phyloP scores from a whole-genome alignment of 2,797 vertebrate species.

The Sciurus vulgaris region DNA sequence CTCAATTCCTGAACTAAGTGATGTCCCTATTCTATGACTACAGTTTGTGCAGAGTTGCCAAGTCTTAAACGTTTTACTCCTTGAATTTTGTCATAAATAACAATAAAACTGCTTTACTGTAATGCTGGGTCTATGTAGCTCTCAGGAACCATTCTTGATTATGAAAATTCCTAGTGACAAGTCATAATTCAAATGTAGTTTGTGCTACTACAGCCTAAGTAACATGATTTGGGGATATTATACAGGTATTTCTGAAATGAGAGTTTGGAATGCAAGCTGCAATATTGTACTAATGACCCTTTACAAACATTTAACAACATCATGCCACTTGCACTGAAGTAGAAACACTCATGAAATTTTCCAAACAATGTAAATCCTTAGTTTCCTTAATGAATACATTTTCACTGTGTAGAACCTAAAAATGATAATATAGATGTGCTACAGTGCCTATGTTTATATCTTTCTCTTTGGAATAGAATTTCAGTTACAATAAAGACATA shows the following conservation, averaged over 20 bases:
- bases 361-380: neutral
- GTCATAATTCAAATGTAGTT: conserved; percentile 33
- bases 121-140: neutral
- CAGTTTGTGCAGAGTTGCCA: neutral
- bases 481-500: conserved; percentile 71
- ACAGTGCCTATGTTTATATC: conserved; percentile 7
- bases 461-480: conserved; percentile 75
- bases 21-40: neutral
- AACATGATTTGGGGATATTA: neutral
- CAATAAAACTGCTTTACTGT: conserved; percentile 45
- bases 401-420: conserved; percentile 3
- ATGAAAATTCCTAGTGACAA: conserved; percentile 17
- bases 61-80: neutral
- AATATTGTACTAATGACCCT: neutral
- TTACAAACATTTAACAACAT: neutral
- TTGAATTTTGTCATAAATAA: conserved; percentile 64
- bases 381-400: conserved; percentile 57
- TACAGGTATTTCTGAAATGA: neutral
- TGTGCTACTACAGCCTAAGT: conserved; percentile 37
- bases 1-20: neutral
- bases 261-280: neutral
- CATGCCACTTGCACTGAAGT: neutral
- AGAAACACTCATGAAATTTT: conserved; percentile 24
- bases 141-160: neutral
- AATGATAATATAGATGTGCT: neutral